phyloP scores from a whole-genome alignment of 1,140 invertebrate genomes.

The Saccostrea cuccullata region DNA sequence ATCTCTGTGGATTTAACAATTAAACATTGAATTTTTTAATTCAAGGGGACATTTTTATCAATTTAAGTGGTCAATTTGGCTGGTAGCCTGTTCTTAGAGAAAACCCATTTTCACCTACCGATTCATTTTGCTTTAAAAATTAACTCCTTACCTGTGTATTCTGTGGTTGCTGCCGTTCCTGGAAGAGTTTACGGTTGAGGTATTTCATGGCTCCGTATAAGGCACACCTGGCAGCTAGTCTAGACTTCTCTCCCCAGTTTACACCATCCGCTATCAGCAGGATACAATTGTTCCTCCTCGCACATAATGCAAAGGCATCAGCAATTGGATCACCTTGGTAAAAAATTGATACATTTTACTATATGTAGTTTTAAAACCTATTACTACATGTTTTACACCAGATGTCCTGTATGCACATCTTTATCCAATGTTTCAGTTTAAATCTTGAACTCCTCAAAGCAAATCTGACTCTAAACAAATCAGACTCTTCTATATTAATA shows the following conservation, averaged over 20 bases:
- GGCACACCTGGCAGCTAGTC: slow-evolving; percentile 92
- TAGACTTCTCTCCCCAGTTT: slow-evolving; percentile 94
- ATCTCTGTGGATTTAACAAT: no score
- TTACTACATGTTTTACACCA: no score
- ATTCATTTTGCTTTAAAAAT: not conserved
- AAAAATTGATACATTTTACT: not conserved
- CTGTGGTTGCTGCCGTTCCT: slow-evolving; percentile 70
- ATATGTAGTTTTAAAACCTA: no score
- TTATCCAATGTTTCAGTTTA: no score
- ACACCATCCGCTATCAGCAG: slow-evolving; percentile 94
- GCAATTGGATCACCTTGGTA: slow-evolving; percentile 90
- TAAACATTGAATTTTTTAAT: no score
- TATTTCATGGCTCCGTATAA: slow-evolving; percentile 92
- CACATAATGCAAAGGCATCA: slow-evolving; percentile 92
- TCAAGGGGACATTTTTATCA: no score
- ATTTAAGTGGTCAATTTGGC: no score
- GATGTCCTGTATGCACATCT: no score
- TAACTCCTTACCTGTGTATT: slow-evolving; percentile 77
- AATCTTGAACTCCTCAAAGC: no score
- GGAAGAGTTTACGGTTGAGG: slow-evolving; percentile 88
- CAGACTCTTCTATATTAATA: no score
- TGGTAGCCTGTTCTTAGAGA: no score
- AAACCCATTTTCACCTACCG: not conserved
- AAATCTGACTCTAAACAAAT: no score
- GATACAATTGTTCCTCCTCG: slow-evolving; percentile 88